These are phyloP conservation scores for Altica lythri DNA, from an alignment of 2,888 invertebrate species.

Conservation along the genomic window DNA sequence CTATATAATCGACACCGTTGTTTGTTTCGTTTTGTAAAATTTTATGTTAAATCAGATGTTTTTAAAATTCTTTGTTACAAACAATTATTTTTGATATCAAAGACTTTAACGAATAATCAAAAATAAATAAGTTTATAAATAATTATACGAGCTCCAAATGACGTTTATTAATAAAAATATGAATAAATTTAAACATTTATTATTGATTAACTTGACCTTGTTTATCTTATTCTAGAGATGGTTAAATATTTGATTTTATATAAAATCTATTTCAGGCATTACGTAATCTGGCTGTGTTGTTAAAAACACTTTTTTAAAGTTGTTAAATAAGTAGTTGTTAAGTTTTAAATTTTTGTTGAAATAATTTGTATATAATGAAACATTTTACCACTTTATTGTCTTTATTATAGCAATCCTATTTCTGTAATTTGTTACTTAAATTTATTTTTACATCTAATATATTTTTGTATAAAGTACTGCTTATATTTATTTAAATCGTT, in stretches of 20 bases:
- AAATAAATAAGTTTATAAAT: too few relatives aligned
- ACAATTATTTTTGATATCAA: too few relatives aligned
- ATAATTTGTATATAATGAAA: slow-evolving; percentile 11
- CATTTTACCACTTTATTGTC: slow-evolving; percentile 3
- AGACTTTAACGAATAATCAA: too few relatives aligned
- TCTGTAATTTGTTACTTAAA: slow-evolving; percentile 1
- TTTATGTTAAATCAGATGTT: too few relatives aligned
- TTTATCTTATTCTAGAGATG: neutral
- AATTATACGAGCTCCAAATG: too few relatives aligned
- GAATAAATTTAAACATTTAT: too few relatives aligned
- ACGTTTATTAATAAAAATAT: too few relatives aligned
- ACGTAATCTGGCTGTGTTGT: slow-evolving; percentile 9
- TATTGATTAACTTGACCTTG: too few relatives aligned
- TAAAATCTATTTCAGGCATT: neutral
- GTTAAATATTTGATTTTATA: neutral
- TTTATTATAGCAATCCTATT: neutral
- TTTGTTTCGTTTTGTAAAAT: too few relatives aligned
- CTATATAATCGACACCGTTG: too few relatives aligned
- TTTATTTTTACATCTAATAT: slow-evolving; percentile 6
- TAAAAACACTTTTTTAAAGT: slow-evolving; percentile 8
- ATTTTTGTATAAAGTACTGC: neutral
- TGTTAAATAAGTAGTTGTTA: slow-evolving; percentile 7
- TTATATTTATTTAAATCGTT: too few relatives aligned
- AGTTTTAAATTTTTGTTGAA: slow-evolving; percentile 9
- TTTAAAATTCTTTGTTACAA: too few relatives aligned